phyloP scores from a whole-genome alignment of 2,888 invertebrate genomes.

The Mantis religiosa region DNA sequence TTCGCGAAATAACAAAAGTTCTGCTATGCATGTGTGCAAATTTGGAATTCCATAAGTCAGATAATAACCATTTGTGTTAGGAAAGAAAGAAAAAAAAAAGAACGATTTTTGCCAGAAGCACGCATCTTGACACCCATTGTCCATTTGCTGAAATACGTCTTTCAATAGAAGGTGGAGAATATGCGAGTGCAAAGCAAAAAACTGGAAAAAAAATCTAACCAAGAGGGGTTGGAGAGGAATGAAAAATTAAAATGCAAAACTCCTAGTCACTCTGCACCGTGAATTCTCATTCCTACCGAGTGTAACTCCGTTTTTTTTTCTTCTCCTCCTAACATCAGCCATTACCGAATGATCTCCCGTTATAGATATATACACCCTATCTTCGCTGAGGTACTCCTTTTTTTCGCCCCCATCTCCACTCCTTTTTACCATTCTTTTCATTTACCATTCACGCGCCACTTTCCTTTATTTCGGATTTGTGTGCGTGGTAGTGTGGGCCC shows the following conservation, averaged over 20 bases:
- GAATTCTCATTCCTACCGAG: not conserved
- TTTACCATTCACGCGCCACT: not conserved
- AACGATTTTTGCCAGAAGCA: not conserved
- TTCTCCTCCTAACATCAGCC: not conserved
- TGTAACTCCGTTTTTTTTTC: not conserved
- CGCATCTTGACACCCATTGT: not conserved
- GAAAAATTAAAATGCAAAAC: not conserved
- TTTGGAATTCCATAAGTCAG: not conserved
- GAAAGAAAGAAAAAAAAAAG: not conserved
- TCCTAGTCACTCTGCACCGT: not conserved
- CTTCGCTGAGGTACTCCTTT: not conserved
- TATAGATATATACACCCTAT: not conserved
- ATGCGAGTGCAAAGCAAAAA: not conserved
- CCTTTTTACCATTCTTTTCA: not conserved
- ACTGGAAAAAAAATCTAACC: not conserved
- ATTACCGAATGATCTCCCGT: slow-evolving; percentile 1
- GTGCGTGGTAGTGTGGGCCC: not conserved
- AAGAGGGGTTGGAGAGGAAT: not conserved
- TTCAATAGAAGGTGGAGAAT: not conserved
- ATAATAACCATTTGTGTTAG: not conserved
- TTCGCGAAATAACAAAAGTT: not conserved
- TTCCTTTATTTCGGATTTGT: not conserved
- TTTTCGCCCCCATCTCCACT: not conserved
- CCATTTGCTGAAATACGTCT: not conserved
- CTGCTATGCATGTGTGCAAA: not conserved